Percentiles rank a stretch among this genome's conserved stretches.
phyloP scores from a whole-genome alignment of 2,113 vertebrate species.

The Nibea albiflora region DNA sequence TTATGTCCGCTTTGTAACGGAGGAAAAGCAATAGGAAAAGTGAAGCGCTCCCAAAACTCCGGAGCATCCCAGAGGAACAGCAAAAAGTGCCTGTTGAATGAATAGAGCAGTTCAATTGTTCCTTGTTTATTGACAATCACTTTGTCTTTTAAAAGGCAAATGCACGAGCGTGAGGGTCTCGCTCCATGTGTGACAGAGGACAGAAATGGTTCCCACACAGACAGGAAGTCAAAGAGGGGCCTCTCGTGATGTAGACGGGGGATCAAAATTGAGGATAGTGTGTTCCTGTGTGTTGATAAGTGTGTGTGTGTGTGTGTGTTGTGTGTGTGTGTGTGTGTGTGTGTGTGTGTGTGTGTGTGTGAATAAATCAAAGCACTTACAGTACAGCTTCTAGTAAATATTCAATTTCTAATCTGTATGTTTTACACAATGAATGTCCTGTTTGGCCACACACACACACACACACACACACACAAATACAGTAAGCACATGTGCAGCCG shows the following conservation, averaged over 20 bases:
- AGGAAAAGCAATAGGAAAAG: conserved; percentile 32
- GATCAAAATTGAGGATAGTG: conserved; percentile 64
- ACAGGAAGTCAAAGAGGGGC: conserved; percentile 82
- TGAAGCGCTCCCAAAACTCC: conserved; percentile 44
- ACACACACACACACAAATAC: background rate
- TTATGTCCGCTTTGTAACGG: conserved; percentile 11
- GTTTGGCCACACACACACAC: background rate
- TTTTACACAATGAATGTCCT: background rate
- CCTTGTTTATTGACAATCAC: conserved; percentile 79
- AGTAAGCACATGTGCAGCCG: conserved; percentile 16
- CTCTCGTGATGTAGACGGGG: conserved; percentile 71
- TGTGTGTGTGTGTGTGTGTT: conserved; percentile 28
- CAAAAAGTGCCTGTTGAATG: conserved; percentile 44
- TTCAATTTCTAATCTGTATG: background rate
- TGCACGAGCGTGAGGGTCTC: conserved; percentile 69
- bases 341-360: conserved; percentile 13
- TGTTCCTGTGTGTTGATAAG: conserved; percentile 29
- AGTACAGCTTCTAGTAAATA: background rate
- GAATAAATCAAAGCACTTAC: conserved; percentile 30
- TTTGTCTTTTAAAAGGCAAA: conserved; percentile 75
- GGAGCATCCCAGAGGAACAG: conserved; percentile 55
- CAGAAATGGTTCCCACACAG: conserved; percentile 83
- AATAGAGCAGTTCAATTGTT: conserved; percentile 72
- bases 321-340: conserved; percentile 38
- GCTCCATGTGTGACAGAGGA: conserved; percentile 82